Conservation (phyloP, 2,888 invertebrate genomes). For the Gerosis bhagava region DNA sequence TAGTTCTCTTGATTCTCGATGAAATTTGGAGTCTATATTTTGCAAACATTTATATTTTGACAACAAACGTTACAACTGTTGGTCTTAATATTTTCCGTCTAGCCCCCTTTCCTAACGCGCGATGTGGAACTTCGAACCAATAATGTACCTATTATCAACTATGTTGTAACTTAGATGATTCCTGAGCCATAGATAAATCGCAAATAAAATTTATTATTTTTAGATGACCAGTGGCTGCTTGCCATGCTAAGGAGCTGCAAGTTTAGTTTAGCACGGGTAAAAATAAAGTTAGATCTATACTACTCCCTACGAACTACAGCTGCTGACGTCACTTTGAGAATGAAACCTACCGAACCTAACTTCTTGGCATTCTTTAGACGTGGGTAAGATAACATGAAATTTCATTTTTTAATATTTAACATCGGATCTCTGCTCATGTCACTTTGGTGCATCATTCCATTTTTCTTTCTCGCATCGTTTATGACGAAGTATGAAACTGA, state of each 20-base stretch:
- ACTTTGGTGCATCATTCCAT: conserved; percentile 96
- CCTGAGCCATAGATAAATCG: no score
- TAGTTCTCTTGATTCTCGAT: no score
- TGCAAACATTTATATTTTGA: no score
- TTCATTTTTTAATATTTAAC: conserved; percentile 91
- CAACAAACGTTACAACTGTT: no score
- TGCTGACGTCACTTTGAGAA: conserved; percentile 80
- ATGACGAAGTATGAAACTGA: conserved; percentile 85
- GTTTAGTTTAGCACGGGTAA: conserved; percentile 79
- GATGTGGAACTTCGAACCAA: no score
- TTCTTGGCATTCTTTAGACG: conserved; percentile 70
- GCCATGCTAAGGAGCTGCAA: conserved; percentile 80
- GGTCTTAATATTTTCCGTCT: no score
- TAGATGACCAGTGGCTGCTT: no score
- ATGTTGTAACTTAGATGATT: no score
- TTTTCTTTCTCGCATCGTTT: conserved; percentile 89
- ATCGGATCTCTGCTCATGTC: conserved; percentile 94
- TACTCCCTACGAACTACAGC: conserved; percentile 83
- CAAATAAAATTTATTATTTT: no score
- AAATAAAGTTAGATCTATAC: conserved; percentile 81
- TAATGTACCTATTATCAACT: no score
- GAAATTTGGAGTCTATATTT: no score
- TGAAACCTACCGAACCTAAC: conserved; percentile 68
- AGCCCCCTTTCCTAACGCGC: no score
- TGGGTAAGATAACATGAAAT: conserved; percentile 85